phyloP scores from a whole-genome alignment of 1,140 invertebrate species.

The Aphelenchoides besseyi region DNA sequence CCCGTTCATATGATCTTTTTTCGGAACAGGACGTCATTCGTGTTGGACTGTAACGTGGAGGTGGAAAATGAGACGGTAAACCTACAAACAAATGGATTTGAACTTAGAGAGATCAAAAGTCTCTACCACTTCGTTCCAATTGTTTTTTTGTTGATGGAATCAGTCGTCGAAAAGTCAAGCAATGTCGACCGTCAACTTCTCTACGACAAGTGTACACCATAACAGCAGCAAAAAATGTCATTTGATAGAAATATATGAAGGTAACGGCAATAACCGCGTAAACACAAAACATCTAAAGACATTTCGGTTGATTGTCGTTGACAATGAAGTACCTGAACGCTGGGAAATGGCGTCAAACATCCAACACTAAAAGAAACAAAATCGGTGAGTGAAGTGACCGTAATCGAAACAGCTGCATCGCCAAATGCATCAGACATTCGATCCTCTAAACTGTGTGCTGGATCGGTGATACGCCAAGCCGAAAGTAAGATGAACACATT shows the following conservation, averaged over 20 bases:
- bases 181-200: slow-evolving; percentile 57
- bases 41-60: slow-evolving; percentile 13
- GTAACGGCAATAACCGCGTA: slow-evolving; percentile 63
- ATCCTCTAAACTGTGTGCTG: slow-evolving; percentile 75
- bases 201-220: slow-evolving; percentile 59
- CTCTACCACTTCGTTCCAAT: not conserved
- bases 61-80: slow-evolving; percentile 2
- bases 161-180: slow-evolving; percentile 54
- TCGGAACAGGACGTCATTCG: not conserved
- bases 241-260: slow-evolving; percentile 65
- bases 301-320: slow-evolving; percentile 14
- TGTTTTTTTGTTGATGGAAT: slow-evolving; percentile 1
- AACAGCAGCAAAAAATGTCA: slow-evolving; percentile 64
- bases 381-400: slow-evolving; percentile 94
- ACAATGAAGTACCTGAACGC: slow-evolving; percentile 66
- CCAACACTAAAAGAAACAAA: slow-evolving; percentile 95
- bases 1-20: not conserved
- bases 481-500: slow-evolving; percentile 72
- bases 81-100: not conserved
- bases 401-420: slow-evolving; percentile 93
- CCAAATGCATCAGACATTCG: slow-evolving; percentile 75
- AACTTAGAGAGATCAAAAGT: not conserved
- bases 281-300: slow-evolving; percentile 54
- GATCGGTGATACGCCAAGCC: slow-evolving; percentile 79
- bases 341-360: slow-evolving; percentile 72